Percentiles rank a stretch among this genome's conserved stretches.
These are phyloP conservation scores for Epinotia bilunana DNA, from an alignment of 2,888 invertebrate genomes.

Conservation along the genomic window DNA sequence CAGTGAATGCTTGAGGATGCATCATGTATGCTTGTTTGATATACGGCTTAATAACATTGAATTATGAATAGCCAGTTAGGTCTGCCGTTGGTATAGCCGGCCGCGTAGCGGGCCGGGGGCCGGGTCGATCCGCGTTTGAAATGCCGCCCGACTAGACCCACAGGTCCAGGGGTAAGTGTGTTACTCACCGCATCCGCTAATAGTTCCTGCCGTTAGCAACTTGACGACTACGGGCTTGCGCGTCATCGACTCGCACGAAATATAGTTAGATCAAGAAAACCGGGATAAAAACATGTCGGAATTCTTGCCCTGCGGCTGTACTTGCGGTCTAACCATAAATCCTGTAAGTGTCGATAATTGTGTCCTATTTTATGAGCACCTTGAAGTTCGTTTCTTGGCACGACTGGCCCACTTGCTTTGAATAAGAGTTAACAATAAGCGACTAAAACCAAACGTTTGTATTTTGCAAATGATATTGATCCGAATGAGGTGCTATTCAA, in stretches of 20 bases:
- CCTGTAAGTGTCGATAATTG: slow-evolving; percentile 33
- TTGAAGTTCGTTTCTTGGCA: slow-evolving; percentile 5
- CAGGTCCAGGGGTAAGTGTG: slow-evolving; percentile 60
- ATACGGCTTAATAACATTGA: slow-evolving; percentile 47
- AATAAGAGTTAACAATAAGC: slow-evolving; percentile 12
- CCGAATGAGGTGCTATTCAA: slow-evolving; percentile 33
- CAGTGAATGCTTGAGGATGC: slow-evolving; percentile 17
- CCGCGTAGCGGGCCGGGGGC: slow-evolving; percentile 52
- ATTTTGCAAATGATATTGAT: slow-evolving; percentile 34
- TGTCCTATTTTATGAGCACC: slow-evolving; percentile 13
- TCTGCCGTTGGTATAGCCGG: slow-evolving; percentile 45
- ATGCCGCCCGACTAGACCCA: slow-evolving; percentile 65
- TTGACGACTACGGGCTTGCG: slow-evolving; percentile 29
- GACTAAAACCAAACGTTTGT: slow-evolving; percentile 7
- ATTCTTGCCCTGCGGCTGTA: slow-evolving; percentile 22
- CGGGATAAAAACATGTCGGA: slow-evolving; percentile 31
- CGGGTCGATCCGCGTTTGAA: slow-evolving; percentile 61
- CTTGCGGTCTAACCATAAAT: slow-evolving; percentile 35
- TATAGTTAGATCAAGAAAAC: slow-evolving; percentile 18
- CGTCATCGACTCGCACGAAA: slow-evolving; percentile 32
- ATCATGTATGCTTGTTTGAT: slow-evolving; percentile 14
- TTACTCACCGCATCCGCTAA: slow-evolving; percentile 63
- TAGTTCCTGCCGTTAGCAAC: slow-evolving; percentile 55
- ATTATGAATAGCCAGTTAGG: slow-evolving; percentile 50
- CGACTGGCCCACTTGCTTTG: slow-evolving; percentile 17